phyloP scores from a whole-genome alignment of 2,113 vertebrate genomes.

The Ophiodon elongatus region DNA sequence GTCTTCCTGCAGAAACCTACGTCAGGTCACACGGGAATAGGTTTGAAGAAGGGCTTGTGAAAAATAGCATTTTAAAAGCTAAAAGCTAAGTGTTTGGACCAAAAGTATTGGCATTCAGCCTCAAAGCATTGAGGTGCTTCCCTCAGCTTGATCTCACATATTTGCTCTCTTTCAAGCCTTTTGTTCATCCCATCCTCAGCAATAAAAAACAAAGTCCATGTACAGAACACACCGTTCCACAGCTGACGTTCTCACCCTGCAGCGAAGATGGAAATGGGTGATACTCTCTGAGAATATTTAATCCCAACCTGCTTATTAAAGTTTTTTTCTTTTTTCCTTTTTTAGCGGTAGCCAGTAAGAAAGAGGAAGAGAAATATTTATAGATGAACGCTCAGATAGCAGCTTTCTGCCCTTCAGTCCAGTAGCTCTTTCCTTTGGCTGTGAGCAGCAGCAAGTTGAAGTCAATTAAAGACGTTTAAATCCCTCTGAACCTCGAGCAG shows the following conservation, averaged over 20 bases:
- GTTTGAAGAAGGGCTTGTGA: not conserved
- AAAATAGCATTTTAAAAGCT: not conserved
- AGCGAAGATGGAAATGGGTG: constrained; percentile 33
- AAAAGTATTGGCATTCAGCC: not conserved
- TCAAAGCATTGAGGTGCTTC: not conserved
- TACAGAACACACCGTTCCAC: constrained; percentile 25
- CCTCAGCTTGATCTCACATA: constrained; percentile 6
- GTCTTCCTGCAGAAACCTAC: no score
- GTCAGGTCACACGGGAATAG: no score
- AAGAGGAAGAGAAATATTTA: constrained; percentile 57
- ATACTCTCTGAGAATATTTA: constrained; percentile 58
- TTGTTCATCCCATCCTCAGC: constrained; percentile 40
- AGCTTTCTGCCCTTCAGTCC: constrained; percentile 24
- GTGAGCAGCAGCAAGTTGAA: no score
- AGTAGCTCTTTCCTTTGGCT: not conserved
- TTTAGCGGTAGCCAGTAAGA: constrained; percentile 26
- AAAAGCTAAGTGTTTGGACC: no score
- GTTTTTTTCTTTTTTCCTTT: constrained; percentile 38
- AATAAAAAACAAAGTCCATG: constrained; percentile 70
- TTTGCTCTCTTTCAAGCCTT: constrained; percentile 34
- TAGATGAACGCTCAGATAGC: constrained; percentile 48
- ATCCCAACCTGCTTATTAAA: constrained; percentile 65
- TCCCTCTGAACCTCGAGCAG: no score
- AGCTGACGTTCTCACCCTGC: constrained; percentile 3
- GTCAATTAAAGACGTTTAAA: constrained; percentile 6